These are phyloP conservation scores for Pelodytes ibericus DNA, from an alignment of 2,797 vertebrate genomes.

Conservation along the genomic window DNA sequence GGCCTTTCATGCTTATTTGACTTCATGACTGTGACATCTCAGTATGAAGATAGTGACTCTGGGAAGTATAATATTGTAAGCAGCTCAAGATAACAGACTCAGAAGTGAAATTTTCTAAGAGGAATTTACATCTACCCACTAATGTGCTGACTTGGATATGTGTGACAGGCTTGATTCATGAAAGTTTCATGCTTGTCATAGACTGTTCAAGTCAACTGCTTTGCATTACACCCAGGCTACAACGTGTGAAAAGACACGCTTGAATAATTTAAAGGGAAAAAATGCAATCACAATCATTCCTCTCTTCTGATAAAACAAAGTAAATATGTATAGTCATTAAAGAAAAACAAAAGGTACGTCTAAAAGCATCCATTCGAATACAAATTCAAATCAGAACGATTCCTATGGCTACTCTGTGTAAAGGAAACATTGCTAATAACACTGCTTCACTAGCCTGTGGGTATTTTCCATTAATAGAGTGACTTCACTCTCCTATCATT, in stretches of 20 bases:
- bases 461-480: constrained; percentile 60
- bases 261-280: not conserved
- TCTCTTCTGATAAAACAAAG: not conserved
- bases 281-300: not conserved
- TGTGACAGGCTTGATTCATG: constrained; percentile 19
- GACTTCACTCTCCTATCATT: constrained; percentile 55
- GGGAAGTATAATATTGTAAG: constrained; percentile 2
- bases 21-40: not conserved
- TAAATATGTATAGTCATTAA: constrained; percentile 24
- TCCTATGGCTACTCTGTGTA: constrained; percentile 25
- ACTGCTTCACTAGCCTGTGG: constrained; percentile 28
- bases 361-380: constrained; percentile 53
- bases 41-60: not conserved
- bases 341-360: constrained; percentile 56
- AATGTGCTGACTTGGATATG: constrained; percentile 21
- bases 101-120: constrained; percentile 17
- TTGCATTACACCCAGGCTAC: not conserved
- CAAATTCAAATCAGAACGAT: constrained; percentile 43
- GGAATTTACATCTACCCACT: not conserved
- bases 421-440: constrained; percentile 42
- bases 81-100: not conserved
- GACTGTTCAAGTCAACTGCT: not conserved
- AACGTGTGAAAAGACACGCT: not conserved
- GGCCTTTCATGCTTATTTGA: not conserved
- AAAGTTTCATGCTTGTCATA: constrained; percentile 13